Conservation (phyloP, 2,888 invertebrate genomes). For the Melanostoma scalare region DNA sequence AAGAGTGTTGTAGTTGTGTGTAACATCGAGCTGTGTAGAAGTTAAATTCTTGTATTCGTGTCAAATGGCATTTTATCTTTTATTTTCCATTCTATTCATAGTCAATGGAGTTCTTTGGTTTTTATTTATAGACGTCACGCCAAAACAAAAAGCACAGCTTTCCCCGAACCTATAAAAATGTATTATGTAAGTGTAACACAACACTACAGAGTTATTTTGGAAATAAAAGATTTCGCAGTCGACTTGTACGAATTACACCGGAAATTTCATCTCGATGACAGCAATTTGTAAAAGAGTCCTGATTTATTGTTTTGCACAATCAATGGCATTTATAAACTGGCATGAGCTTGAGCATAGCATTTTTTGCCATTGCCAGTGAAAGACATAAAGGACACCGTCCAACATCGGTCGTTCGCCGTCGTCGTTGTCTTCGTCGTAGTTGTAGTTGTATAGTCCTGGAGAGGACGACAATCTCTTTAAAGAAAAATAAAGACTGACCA, state of each 20-base stretch:
- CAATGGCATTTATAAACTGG: slow-evolving; percentile 73
- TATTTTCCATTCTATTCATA: background rate
- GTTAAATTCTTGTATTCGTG: slow-evolving; percentile 57
- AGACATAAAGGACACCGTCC: background rate
- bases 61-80: slow-evolving; percentile 68
- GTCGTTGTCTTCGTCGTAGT: no score
- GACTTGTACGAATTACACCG: slow-evolving; percentile 72
- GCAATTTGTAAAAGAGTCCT: slow-evolving; percentile 74
- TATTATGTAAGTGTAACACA: no score
- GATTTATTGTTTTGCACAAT: slow-evolving; percentile 74
- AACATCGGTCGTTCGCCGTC: no score
- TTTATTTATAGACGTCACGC: slow-evolving; percentile 22
- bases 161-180: background rate
- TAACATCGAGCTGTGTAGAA: slow-evolving; percentile 29
- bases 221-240: slow-evolving; percentile 46
- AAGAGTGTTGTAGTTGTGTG: slow-evolving; percentile 30
- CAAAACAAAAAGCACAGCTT: slow-evolving; percentile 19
- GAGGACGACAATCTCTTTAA: slow-evolving; percentile 25
- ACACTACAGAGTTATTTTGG: slow-evolving; percentile 18
- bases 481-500: slow-evolving; percentile 36
- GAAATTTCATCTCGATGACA: slow-evolving; percentile 75
- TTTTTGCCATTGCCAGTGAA: background rate
- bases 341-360: background rate
- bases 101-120: slow-evolving; percentile 26
- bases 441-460: no score